Evolutionary conservation across 2,888 invertebrate species (phyloP).

Genomic region (Acanthococcus lagerstroemiae): DNA sequence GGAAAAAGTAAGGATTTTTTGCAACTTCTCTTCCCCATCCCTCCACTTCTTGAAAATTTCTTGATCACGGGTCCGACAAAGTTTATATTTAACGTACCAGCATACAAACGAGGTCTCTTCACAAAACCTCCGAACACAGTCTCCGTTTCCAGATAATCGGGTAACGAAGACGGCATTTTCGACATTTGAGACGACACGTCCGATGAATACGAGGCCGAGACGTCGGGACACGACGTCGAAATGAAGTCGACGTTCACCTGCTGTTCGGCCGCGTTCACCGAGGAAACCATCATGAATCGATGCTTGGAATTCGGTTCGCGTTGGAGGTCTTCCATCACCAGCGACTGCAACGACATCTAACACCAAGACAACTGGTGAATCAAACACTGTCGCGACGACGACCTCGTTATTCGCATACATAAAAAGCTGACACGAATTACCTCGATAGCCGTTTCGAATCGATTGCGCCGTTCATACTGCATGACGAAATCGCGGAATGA

Average conservation of each 20-base stretch:
- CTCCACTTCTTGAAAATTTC: neutral
- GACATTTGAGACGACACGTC: slow-evolving; percentile 40
- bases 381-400: no score
- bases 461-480: slow-evolving; percentile 57
- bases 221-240: slow-evolving; percentile 72
- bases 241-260: slow-evolving; percentile 46
- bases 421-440: no score
- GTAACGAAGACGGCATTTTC: slow-evolving; percentile 48
- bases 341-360: slow-evolving; percentile 67
- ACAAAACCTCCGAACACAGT: slow-evolving; percentile 44
- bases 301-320: slow-evolving; percentile 67
- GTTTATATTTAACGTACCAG: neutral
- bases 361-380: no score
- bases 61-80: no score
- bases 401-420: neutral
- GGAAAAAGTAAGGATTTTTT: no score
- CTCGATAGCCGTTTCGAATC: slow-evolving; percentile 62
- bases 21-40: neutral
- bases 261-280: slow-evolving; percentile 39
- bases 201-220: slow-evolving; percentile 35
- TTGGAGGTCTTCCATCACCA: slow-evolving; percentile 82
- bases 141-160: slow-evolving; percentile 50
- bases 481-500: slow-evolving; percentile 74
- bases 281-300: slow-evolving; percentile 73
- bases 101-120: neutral